Conservation (phyloP, 2,797 vertebrate species). For the Acanthopagrus latus region DNA sequence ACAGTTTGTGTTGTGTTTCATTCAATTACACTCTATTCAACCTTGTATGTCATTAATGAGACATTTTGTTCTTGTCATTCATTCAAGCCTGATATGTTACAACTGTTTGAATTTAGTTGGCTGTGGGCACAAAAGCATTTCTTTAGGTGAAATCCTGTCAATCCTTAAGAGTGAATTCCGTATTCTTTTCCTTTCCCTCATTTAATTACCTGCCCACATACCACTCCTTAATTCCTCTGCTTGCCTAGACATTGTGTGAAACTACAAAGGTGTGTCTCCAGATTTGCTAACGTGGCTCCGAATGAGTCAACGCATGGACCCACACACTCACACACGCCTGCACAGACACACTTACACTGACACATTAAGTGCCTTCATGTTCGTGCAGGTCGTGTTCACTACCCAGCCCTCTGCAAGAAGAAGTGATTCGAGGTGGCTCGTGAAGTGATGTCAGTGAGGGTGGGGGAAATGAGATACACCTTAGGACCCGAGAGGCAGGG, state of each 20-base stretch:
- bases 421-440: conserved; percentile 36
- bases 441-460: conserved; percentile 51
- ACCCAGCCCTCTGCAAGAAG: conserved; percentile 3
- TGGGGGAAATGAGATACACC: conserved; percentile 35
- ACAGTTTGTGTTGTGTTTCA: neutral
- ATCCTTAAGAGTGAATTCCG: conserved; percentile 6
- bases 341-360: conserved; percentile 46
- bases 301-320: conserved; percentile 63
- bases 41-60: neutral
- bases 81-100: neutral
- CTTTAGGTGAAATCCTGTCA: neutral
- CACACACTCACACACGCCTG: conserved; percentile 20
- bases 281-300: conserved; percentile 68
- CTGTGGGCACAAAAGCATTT: no score
- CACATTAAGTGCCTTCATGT: conserved; percentile 70
- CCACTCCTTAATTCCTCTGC: conserved; percentile 85
- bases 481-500: conserved; percentile 25
- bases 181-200: conserved; percentile 35
- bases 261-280: conserved; percentile 80
- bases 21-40: neutral
- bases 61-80: neutral
- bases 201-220: conserved; percentile 50
- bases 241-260: conserved; percentile 79
- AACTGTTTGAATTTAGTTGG: neutral
- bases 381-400: conserved; percentile 56